Evolutionary conservation across 2,113 vertebrate species (phyloP).

Genomic region (Seriola aureovittata): DNA sequence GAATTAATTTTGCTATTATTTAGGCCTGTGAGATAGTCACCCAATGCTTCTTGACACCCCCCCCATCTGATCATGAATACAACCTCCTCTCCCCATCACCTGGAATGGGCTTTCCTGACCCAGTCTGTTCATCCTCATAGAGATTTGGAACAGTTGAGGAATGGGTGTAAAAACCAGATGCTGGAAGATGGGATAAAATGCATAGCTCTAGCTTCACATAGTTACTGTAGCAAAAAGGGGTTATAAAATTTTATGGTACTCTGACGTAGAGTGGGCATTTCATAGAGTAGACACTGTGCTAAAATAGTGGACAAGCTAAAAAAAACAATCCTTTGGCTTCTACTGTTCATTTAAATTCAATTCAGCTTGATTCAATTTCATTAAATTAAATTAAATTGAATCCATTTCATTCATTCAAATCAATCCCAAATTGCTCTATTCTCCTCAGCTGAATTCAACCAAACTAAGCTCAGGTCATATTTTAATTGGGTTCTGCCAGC

Average conservation of each 20-base stretch:
- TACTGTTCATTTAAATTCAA: background rate
- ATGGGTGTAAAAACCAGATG: background rate
- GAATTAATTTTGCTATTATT: slow-evolving; percentile 47
- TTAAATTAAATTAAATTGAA: slow-evolving; percentile 1
- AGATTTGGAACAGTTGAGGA: background rate
- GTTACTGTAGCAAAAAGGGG: background rate
- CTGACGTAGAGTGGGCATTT: background rate
- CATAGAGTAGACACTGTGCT: background rate
- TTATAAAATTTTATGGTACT: background rate
- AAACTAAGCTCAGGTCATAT: background rate
- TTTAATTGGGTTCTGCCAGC: slow-evolving; percentile 35
- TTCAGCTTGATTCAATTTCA: background rate
- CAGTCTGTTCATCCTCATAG: background rate
- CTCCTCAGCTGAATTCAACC: slow-evolving; percentile 6
- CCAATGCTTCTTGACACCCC: slow-evolving; percentile 16
- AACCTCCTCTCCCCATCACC: background rate
- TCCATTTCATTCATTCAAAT: background rate
- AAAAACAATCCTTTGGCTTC: background rate
- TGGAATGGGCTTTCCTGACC: slow-evolving; percentile 7
- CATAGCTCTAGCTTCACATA: background rate
- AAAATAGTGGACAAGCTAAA: background rate
- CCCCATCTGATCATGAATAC: slow-evolving; percentile 19
- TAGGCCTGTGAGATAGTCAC: slow-evolving; percentile 29
- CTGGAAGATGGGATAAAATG: background rate
- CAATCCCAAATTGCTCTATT: background rate